Conservation (phyloP, 2,797 vertebrate genomes). For the Mus spretus region DNA sequence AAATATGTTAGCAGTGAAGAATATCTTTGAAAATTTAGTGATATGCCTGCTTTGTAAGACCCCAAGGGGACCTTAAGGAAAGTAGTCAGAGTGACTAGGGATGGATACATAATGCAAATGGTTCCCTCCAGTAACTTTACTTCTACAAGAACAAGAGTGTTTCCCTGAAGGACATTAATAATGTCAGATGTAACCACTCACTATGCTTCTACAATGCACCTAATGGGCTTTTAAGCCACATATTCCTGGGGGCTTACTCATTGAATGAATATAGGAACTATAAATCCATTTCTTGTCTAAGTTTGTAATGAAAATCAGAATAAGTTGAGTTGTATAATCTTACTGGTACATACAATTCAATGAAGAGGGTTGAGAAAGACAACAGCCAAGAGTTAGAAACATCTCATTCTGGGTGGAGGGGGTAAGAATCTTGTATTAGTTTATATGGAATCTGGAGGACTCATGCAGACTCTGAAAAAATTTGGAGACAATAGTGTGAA, state of each 20-base stretch:
- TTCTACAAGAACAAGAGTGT: constrained; percentile 69
- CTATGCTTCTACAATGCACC: constrained; percentile 43
- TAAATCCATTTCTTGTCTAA: constrained; percentile 56
- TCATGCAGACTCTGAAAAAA: constrained; percentile 20
- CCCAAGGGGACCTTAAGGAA: constrained; percentile 74
- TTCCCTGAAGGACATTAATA: constrained; percentile 54
- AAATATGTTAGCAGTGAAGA: constrained; percentile 61
- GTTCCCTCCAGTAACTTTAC: constrained; percentile 76
- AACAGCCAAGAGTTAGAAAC: not conserved
- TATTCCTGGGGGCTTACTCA: constrained; percentile 48
- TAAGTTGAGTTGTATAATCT: not conserved
- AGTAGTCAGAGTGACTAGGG: constrained; percentile 75
- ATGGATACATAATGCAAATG: constrained; percentile 70
- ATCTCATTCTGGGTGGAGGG: not conserved
- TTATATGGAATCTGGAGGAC: not conserved
- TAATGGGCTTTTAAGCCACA: constrained; percentile 65
- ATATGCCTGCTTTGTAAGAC: constrained; percentile 71
- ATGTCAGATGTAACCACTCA: constrained; percentile 28
- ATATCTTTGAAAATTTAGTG: constrained; percentile 63
- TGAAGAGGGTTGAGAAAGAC: not conserved
- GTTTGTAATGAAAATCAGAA: constrained; percentile 25
- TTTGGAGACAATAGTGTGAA: not conserved
- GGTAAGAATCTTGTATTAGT: not conserved
- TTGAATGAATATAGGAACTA: constrained; percentile 65
- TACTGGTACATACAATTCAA: not conserved